Base-by-base conservation (phyloP, 2,888 invertebrate genomes). In the Lamellibrachia satsuma region DNA sequence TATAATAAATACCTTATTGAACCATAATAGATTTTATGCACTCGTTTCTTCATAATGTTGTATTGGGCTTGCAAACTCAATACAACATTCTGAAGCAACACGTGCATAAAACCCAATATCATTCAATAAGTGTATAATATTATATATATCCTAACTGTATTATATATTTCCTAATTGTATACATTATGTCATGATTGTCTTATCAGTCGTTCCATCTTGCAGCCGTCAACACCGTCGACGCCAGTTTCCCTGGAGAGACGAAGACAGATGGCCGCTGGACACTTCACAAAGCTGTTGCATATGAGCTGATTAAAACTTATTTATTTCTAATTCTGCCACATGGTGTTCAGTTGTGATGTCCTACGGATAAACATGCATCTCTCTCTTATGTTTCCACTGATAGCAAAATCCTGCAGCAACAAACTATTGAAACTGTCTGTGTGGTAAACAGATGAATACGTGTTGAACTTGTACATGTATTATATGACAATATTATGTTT, bases 201-300 rank as follows among this genome's bases (percentile, higher is more conserved):
- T 55, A 55, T 55, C 55, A 60, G 60, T 75, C 6, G 75, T 75
- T 75, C n/a, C 75, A 22, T 75, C 15, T 75, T 75, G 75, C 75
- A 75, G 75, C 75, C 75, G n/a, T 15, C 75, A 75, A 75, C 75
- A n/a, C 75, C 75, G n/a, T 15, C 75, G n/a, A 75, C 75, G 22
- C 75, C 75, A 75, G 75, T 75, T 22, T 75, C 75, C 75, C 6
- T 75, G 75, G 75, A 75, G 22, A 15, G 75, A 15, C 75, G 75
- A 75, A 75, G 75, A 22, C 75, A 75, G n/a, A 6, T 0, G 75
- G 22, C 22, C 15, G 22, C 75, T 15, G 75, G 75, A 22, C 75
- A 75, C 75, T 75, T 22, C n/a, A 75, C 75, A 75, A 75, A 75
- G 75, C n/a, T 75, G 22, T 75, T 75, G n/a, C 75, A 75, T 75